Base-by-base conservation (phyloP, 1,140 invertebrate genomes). In the Diabrotica undecimpunctata region DNA sequence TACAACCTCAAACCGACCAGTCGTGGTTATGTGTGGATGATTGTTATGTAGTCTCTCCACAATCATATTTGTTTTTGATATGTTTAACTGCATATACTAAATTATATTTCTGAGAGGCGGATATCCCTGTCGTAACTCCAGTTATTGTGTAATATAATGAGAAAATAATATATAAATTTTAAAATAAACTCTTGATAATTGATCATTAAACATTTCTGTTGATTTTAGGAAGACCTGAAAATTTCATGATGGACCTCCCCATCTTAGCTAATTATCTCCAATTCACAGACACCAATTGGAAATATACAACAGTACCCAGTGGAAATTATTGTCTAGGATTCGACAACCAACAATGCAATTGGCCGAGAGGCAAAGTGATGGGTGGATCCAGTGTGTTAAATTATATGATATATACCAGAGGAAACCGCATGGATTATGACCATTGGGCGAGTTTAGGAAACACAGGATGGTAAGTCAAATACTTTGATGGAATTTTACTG, bases 361-460 rank as follows among this genome's bases (percentile, higher is more conserved):
- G 85, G 85, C 88, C 90, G 0, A 79, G 89, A 57, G 90, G 90
- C 3, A 92, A 91, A 76, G 88, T 90, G 0, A 83, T 93, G 71
- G 94, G 94, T 7, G 94, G 94, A 1, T 93, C 90, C 0, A 92
- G 90, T 54, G 90, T 91, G 0, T 78, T 96, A 0, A 96, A 97
- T 75, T 94, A 93, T 66, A 94, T 97, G 94, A 92, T 95, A 51
- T 94, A 95, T 69, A 91, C 92, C 0, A 87, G 95, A 70, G 92
- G 93, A 5, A 81, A 90, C 77, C 80, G 82, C 35, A 74, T 74
- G 55, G 87, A 96, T 74, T 96, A 90, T 72, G 87, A 96, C 72
- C 78, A 84, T 12, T 96, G 94, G 93, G 85, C 84, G 14, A 72
- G 73, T 1, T 77, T 91, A 74, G 94, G 94, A 0, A 94, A 94